Evolutionary conservation across 2,888 invertebrate species (phyloP).

Genomic region (Laspeyria flexula): DNA sequence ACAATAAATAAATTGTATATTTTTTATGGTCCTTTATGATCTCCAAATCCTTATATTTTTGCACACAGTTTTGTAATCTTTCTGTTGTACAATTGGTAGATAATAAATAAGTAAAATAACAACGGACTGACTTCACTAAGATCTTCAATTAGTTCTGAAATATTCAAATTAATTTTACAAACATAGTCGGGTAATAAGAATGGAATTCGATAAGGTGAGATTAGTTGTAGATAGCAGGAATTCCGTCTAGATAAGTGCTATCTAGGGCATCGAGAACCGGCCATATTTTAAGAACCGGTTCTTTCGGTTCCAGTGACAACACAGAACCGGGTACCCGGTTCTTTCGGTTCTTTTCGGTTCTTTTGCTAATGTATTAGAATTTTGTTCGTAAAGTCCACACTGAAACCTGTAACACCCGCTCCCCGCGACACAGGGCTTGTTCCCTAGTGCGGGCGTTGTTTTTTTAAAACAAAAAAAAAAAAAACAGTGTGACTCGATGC

Average conservation of each 20-base stretch:
- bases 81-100: not conserved
- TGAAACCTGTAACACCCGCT: too few relatives aligned
- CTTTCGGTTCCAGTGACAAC: too few relatives aligned
- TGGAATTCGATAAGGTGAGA: constrained; percentile 43
- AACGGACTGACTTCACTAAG: constrained; percentile 9
- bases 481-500: too few relatives aligned
- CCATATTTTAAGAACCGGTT: too few relatives aligned
- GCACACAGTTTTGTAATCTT: constrained; percentile 6
- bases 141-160: constrained; percentile 16
- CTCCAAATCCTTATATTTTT: constrained; percentile 9
- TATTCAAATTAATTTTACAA: constrained; percentile 28
- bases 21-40: constrained; percentile 25
- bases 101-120: not conserved
- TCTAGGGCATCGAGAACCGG: too few relatives aligned
- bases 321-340: too few relatives aligned
- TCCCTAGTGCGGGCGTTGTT: too few relatives aligned
- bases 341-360: too few relatives aligned
- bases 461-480: too few relatives aligned
- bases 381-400: too few relatives aligned
- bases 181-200: constrained; percentile 29
- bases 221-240: constrained; percentile 30
- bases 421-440: too few relatives aligned
- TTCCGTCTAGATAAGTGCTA: constrained; percentile 24
- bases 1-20: constrained; percentile 41
- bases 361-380: too few relatives aligned